Base-by-base conservation (phyloP, 1,140 invertebrate species). In the Drosophila dunni region DNA sequence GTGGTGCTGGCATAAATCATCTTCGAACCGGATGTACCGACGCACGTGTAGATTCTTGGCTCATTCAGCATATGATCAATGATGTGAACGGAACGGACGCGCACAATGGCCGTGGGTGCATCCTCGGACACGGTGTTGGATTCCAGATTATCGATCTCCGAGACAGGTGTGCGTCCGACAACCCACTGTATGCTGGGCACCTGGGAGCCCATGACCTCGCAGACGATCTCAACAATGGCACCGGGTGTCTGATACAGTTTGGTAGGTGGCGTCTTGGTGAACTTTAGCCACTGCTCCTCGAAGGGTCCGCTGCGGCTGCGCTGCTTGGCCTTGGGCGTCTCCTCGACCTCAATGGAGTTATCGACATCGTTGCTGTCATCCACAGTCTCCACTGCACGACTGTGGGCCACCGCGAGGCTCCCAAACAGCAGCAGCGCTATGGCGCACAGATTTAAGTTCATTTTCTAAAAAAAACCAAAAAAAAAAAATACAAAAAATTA, bases 181-280 rank as follows among this genome's bases (percentile, higher is more conserved):
- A 95, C 93, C 96, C 96, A 97, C 71, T 94, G 93, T 24, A 96
- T 93, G 45, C 93, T 94, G n/a, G 95, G 96, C 34, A 95, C 93
- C 38, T 95, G 95, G 9, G 94, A 94, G 1, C 95, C 96, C 74
- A 94, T 93, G 1, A 95, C 95, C 77, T 95, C 95, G 80, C 96
- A 97, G 33, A 93, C 94, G 0, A 96, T 93, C 79, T 96, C 95
- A 0, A 96, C 58, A 0, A 93, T 91, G 1, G 92, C 68, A 1
- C 94, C 94, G 0, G 92, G 70, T 2, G 78, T 57, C 76, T 93
- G 93, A 2, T 85, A 77, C 11, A 94, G 73, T 7, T 88, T 86
- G 0, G 86, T 13, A 0, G 92, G 79, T 0, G 94, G 93, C 7
- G 93, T 81, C 15, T 93, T 91, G 20, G 84, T 93, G 45, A 95